Base-by-base conservation (phyloP, 2,888 invertebrate genomes). In the Arctia plantaginis region DNA sequence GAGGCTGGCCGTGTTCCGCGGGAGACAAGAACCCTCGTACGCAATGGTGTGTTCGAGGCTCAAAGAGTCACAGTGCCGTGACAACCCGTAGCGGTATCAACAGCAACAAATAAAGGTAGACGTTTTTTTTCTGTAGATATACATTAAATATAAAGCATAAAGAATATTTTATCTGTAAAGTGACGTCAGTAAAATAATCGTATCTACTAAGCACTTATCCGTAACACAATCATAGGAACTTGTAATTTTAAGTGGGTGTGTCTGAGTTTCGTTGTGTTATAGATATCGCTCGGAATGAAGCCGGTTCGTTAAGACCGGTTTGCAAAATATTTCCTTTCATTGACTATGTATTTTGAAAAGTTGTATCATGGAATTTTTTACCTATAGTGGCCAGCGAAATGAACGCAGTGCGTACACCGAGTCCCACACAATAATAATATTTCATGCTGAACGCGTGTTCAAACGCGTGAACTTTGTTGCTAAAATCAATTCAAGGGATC, bases 221-320 rank as follows among this genome's bases (percentile, higher is more conserved):
- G 30, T 30, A n/a, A 23, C 6, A 15, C 62, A 62, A 62, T 30
- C 18, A 30, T 30, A 23, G 3, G 35, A 66, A 66, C 65, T 66
- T 20, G 35, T n/a, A 23, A 39, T 66, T 66, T 66, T 39, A 66
- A 66, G 65, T 66, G 65, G 65, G 65, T 66, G 65, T 66, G 65
- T 66, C 65, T 62, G 18, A 30, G 1, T 30, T 30, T 62, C 30
- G 62, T 62, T 18, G 15, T 59, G 62, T 18, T 62, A 59, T 0
- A 59, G 59, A 30, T 62, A 62, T 18, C 30, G 18, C 62, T 18
- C 15, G 18, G 30, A 30, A 30, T 62, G 18, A 18, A 7, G 62
- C 62, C 62, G 30, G 51, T 62, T 62, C 30, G 15, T 62, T 30
- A 62, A 7, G 30, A 62, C 62, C 62, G 62, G 62, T 30, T 30